These are phyloP conservation scores for Shargacucullia verbasci DNA, from an alignment of 2,888 invertebrate species.

Conservation along the genomic window DNA sequence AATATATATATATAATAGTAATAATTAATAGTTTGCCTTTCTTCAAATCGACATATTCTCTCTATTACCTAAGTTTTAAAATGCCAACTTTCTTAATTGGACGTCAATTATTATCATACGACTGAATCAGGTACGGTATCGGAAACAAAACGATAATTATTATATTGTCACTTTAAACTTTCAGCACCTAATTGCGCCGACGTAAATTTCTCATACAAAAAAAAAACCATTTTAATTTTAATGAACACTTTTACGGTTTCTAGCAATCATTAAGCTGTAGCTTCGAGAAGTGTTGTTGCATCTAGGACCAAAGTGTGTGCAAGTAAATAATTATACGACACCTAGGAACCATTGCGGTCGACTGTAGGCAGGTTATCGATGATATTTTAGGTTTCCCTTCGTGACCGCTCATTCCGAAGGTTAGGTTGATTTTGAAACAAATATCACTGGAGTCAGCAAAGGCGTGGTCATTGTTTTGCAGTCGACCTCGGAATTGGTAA, in stretches of 20 bases:
- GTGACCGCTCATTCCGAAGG: conserved; percentile 60
- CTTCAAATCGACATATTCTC: too few relatives aligned
- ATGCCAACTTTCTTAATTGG: not conserved
- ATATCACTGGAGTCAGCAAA: conserved; percentile 57
- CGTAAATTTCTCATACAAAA: too few relatives aligned
- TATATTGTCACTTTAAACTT: not conserved
- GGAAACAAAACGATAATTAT: conserved; percentile 12
- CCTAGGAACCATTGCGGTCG: conserved; percentile 32
- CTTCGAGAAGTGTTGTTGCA: not conserved
- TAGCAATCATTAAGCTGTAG: too few relatives aligned
- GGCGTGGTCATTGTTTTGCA: conserved; percentile 57
- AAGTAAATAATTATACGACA: conserved; percentile 25
- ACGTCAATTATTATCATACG: not conserved
- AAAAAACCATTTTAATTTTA: too few relatives aligned
- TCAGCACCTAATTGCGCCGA: too few relatives aligned
- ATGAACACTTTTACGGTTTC: too few relatives aligned
- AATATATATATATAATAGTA: too few relatives aligned
- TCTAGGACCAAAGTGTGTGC: not conserved
- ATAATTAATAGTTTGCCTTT: too few relatives aligned
- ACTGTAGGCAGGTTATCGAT: conserved; percentile 45
- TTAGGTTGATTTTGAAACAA: conserved; percentile 63
- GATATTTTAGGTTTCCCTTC: conserved; percentile 60
- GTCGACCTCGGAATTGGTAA: conserved; percentile 41
- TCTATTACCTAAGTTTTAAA: not conserved
- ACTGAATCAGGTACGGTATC: not conserved